phyloP scores from a whole-genome alignment of 2,797 vertebrate genomes.

The Gila robusta region DNA sequence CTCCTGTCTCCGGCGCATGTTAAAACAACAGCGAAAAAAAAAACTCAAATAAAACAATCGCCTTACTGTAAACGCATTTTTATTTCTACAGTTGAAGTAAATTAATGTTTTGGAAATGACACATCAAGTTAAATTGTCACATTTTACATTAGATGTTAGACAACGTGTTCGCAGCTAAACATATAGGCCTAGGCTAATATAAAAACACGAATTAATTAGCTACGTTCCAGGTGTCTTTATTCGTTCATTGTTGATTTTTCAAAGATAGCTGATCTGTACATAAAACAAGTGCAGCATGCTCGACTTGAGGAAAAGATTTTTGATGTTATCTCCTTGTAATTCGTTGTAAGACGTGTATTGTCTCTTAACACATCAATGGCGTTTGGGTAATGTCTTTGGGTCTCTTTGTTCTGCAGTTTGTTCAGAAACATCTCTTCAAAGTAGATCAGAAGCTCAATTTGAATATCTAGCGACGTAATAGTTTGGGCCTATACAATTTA shows the following conservation, averaged over 20 bases:
- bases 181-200: too few relatives aligned
- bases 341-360: constrained; percentile 80
- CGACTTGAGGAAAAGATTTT: constrained; percentile 77
- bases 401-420: constrained; percentile 83
- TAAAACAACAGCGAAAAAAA: not conserved
- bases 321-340: constrained; percentile 78
- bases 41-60: not conserved
- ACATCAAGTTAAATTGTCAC: not conserved
- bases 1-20: constrained; percentile 68
- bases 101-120: not conserved
- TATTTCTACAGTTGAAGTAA: not conserved
- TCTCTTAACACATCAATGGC: constrained; percentile 84
- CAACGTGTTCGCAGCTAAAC: not conserved
- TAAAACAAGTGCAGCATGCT: constrained; percentile 80
- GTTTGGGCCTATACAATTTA: constrained; percentile 52
- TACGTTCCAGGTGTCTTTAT: not conserved
- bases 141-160: not conserved
- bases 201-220: not conserved
- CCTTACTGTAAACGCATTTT: not conserved
- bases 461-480: constrained; percentile 67
- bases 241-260: not conserved
- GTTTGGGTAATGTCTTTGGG: constrained; percentile 85
- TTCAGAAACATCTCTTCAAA: constrained; percentile 84
- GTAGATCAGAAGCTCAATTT: constrained; percentile 80
- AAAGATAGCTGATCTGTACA: constrained; percentile 69